Base-by-base conservation (phyloP, 2,888 invertebrate species). In the Mesochorus sp. region DNA sequence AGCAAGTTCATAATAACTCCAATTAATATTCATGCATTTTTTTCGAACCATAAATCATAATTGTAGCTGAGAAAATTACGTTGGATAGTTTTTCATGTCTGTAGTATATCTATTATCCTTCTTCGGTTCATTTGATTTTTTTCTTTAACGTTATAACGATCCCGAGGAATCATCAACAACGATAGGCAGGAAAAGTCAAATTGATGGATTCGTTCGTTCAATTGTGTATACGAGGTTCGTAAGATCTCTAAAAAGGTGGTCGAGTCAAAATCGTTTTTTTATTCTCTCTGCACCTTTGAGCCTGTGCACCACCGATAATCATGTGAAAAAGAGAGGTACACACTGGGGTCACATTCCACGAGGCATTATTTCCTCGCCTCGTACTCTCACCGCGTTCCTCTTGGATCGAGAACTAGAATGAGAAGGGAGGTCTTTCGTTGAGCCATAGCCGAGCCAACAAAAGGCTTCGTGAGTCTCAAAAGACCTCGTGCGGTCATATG, bases 281-380 rank as follows among this genome's bases (percentile, higher is more conserved):
- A 31, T 19, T 44, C 55, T 57, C 19, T 57, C 44, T 19, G 26
- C 57, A 59, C 47, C 57, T 57, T 47, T 10, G 24, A 44, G 55
- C 10, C 1, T 24, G 8, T 21, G 19, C 17, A 19, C 1, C 28
- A 51, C 47, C 64, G 64, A 70, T 64, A 21, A 10, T 51, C 66
- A 17, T 19, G 12, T 10, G 39, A 51, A 44, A 47, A 31, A 34
- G 21, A 47, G 51, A 86, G 88, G 88, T 87, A 89, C 88, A 88
- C 85, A n/a, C n/a, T n/a, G n/a, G 88, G 90, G 89, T 90, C 90
- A 90, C 90, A 90, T 91, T 90, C 91, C 90, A 84, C 19, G 53
- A 80, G 75, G 89, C 86, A 91, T 91, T 90, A 89, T 91, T 89
- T 89, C 88, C 88, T 86, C 82, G 85, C 86, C 85, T 72, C 28